Conservation (phyloP, 1,140 invertebrate genomes). For the Drosophila takahashii region DNA sequence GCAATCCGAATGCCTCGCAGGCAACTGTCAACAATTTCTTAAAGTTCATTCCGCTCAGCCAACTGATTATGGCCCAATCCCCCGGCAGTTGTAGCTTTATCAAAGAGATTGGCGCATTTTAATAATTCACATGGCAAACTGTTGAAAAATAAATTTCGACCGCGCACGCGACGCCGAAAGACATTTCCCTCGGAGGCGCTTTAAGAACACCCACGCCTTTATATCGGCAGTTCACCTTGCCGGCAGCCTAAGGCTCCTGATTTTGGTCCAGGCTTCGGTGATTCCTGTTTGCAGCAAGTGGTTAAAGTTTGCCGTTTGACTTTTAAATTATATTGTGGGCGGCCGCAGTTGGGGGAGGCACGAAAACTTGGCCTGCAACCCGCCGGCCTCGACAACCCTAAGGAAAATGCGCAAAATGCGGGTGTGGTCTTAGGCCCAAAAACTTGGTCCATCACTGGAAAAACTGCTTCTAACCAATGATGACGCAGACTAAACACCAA, state of each 20-base stretch:
- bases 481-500: too few relatives aligned
- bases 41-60: constrained; percentile 33
- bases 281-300: constrained; percentile 50
- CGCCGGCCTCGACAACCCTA: constrained; percentile 4
- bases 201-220: constrained; percentile 23
- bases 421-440: not conserved
- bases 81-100: constrained; percentile 28
- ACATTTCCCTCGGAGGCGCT: constrained; percentile 25
- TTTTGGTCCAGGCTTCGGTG: constrained; percentile 1
- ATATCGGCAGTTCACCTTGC: constrained; percentile 36
- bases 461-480: too few relatives aligned
- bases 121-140: constrained; percentile 58
- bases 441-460: not conserved
- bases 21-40: constrained; percentile 49
- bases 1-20: constrained; percentile 21
- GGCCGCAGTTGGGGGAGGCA: not conserved
- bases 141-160: constrained; percentile 40
- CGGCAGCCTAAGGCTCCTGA: constrained; percentile 9
- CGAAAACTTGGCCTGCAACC: constrained; percentile 37
- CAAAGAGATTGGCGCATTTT: constrained; percentile 66
- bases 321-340: constrained; percentile 59
- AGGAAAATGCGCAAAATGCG: constrained; percentile 1
- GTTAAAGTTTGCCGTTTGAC: constrained; percentile 67
- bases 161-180: constrained; percentile 29
- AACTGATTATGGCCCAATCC: constrained; percentile 39